A percentile compares a stretch with the other conserved stretches of the same genome.
phyloP scores from a whole-genome alignment of 92 coral and sea anemone species.

The Epizoanthus scotinus region DNA sequence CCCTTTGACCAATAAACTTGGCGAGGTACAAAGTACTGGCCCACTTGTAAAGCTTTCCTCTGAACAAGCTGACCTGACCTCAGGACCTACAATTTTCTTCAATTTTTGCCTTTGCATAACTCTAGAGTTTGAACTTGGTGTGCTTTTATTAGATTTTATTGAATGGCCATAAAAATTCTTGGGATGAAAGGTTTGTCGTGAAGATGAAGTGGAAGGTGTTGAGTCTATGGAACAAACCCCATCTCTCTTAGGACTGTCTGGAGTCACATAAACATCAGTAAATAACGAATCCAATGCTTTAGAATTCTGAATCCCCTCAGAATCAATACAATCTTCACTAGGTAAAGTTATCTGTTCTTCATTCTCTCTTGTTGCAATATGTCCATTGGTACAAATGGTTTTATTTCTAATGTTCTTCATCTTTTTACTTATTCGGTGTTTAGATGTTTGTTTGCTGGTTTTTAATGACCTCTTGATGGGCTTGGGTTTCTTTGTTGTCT shows the following conservation, averaged over 20 bases:
- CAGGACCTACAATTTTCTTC: background rate
- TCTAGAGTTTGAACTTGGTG: too few relatives aligned
- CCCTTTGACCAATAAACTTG: background rate
- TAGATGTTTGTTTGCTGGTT: background rate
- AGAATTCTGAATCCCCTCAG: slow-evolving; percentile 9
- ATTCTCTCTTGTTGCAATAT: background rate
- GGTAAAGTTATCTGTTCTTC: background rate
- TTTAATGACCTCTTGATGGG: slow-evolving; percentile 6
- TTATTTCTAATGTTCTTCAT: background rate
- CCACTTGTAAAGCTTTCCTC: slow-evolving; percentile 76
- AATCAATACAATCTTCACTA: background rate
- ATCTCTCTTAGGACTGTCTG: too few relatives aligned
- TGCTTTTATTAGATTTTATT: background rate
- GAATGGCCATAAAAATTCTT: slow-evolving; percentile 20
- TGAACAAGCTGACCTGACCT: slow-evolving; percentile 60
- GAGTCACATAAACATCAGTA: too few relatives aligned
- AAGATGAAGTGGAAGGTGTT: background rate
- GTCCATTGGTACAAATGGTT: background rate
- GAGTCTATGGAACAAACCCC: too few relatives aligned
- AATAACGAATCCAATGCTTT: background rate
- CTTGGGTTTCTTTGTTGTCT: background rate
- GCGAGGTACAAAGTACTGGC: background rate
- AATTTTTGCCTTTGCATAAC: background rate
- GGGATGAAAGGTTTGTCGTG: slow-evolving; percentile 16
- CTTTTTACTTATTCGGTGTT: background rate